Conservation (phyloP, 2,888 invertebrate species). For the Dynastes maya region DNA sequence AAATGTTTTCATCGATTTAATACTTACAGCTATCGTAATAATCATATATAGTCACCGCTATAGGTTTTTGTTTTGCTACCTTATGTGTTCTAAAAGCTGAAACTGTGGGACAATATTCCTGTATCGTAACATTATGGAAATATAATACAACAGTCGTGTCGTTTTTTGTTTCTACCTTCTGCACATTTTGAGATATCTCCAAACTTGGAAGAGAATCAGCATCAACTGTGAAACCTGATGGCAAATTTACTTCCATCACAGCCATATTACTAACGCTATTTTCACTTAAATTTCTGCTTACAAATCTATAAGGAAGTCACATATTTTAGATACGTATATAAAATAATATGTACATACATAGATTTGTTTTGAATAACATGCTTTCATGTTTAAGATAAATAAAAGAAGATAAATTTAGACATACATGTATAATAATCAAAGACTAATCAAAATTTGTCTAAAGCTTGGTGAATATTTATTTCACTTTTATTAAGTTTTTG, state of each 20-base stretch:
- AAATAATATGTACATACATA: too few relatives aligned
- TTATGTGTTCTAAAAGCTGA: conserved; percentile 87
- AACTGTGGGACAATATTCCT: conserved; percentile 87
- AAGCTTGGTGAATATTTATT: too few relatives aligned
- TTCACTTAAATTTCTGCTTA: conserved; percentile 74
- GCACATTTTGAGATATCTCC: conserved; percentile 74
- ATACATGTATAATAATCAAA: too few relatives aligned
- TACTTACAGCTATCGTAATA: conserved; percentile 92
- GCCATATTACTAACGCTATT: conserved; percentile 89
- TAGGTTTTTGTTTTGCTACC: conserved; percentile 89
- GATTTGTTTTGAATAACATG: too few relatives aligned
- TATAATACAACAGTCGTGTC: conserved; percentile 80
- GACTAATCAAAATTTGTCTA: too few relatives aligned
- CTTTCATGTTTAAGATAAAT: too few relatives aligned
- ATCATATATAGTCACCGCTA: conserved; percentile 88
- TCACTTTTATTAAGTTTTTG: too few relatives aligned
- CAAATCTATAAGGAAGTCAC: conserved; percentile 73
- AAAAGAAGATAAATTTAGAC: too few relatives aligned
- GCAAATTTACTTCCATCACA: conserved; percentile 90
- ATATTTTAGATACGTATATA: too few relatives aligned
- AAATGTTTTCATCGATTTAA: not conserved
- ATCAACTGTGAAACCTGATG: conserved; percentile 93
- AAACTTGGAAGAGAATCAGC: conserved; percentile 79
- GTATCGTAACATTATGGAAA: conserved; percentile 78
- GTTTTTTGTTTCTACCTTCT: conserved; percentile 80